Conservation (phyloP, 1,140 invertebrate species). For the Bombus sibiricus region DNA sequence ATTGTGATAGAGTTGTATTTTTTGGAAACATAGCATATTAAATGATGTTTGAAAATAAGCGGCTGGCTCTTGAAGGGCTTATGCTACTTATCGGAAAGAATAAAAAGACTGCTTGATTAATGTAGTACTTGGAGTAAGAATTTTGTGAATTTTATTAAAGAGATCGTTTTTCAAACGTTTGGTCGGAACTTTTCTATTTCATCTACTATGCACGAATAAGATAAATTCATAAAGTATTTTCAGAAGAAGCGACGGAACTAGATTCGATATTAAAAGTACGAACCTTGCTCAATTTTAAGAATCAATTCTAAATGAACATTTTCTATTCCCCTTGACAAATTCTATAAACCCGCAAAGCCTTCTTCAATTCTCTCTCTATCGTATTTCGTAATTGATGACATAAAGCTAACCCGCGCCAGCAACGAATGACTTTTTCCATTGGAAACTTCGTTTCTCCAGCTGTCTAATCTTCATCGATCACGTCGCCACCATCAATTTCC, state of each 20-base stretch:
- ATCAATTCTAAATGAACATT: no score
- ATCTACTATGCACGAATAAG: no score
- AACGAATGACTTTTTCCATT: not conserved
- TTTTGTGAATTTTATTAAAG: no score
- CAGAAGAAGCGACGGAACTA: no score
- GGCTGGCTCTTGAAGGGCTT: not conserved
- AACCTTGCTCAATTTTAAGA: no score
- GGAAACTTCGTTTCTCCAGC: not conserved
- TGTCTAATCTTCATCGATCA: not conserved
- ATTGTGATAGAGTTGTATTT: not conserved
- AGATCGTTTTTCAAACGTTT: no score
- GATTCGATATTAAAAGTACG: no score
- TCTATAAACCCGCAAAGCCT: not conserved
- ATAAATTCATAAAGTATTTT: no score
- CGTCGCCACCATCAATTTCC: not conserved
- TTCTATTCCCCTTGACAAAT: no score
- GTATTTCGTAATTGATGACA: not conserved
- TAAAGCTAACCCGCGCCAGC: not conserved
- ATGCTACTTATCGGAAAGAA: not conserved
- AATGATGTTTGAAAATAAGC: not conserved
- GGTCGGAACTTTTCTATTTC: no score
- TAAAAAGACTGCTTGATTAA: no score
- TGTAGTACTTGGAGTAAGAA: no score
- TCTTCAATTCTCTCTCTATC: not conserved
- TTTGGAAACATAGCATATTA: not conserved